Percentiles rank a stretch among this genome's conserved stretches.
Evolutionary conservation across 2,888 invertebrate genomes (phyloP).

Genomic region (Bombylius major): DNA sequence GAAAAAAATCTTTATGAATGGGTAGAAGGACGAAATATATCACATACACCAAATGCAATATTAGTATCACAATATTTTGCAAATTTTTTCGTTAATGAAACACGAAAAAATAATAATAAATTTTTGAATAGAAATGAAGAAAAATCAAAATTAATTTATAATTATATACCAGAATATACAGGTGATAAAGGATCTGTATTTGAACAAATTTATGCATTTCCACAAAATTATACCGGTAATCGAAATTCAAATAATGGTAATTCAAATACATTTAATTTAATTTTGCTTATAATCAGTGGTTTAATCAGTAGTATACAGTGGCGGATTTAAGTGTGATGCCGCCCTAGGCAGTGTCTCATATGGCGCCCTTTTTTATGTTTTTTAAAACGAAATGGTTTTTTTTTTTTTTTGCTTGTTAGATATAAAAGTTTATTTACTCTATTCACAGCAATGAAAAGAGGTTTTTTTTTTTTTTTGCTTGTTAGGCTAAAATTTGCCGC

Average conservation of each 20-base stretch:
- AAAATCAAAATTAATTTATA: conserved; percentile 53
- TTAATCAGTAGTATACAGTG: no score
- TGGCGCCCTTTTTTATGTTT: no score
- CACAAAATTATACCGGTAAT: background rate
- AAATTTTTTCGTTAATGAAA: conserved; percentile 70
- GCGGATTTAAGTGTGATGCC: no score
- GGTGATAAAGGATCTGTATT: conserved; percentile 47
- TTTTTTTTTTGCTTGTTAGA: no score
- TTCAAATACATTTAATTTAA: background rate
- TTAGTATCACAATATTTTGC: conserved; percentile 63
- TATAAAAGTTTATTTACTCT: no score
- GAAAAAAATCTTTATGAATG: conserved; percentile 82
- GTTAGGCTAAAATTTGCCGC: no score
- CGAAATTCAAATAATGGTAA: background rate
- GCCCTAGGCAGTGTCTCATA: no score
- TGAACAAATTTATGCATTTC: conserved; percentile 58
- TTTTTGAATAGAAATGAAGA: conserved; percentile 43
- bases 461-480: no score
- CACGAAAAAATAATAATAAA: conserved; percentile 49
- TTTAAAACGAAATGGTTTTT: no score
- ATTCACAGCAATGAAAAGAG: no score
- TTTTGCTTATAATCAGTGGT: no score
- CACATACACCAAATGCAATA: conserved; percentile 54
- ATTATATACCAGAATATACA: conserved; percentile 53
- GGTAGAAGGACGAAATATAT: conserved; percentile 44